Conservation (phyloP, 2,888 invertebrate genomes). For the Hyppa rectilinea region DNA sequence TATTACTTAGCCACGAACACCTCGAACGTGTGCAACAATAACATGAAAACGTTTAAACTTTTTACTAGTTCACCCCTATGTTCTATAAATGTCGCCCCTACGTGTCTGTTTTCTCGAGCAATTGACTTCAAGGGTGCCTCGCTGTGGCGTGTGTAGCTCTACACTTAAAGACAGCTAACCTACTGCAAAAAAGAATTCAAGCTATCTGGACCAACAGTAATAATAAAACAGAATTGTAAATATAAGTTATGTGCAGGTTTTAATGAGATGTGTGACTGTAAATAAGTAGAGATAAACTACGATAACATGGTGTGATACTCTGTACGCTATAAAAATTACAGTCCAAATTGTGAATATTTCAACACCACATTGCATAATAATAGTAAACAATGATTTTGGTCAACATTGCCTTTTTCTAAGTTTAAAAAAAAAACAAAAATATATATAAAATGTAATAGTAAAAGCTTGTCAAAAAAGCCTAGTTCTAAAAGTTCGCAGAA, state of each 20-base stretch:
- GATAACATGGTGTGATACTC: too few relatives aligned
- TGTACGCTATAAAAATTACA: too few relatives aligned
- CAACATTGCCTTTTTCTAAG: not conserved
- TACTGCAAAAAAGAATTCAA: slow-evolving; percentile 2
- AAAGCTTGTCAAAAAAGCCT: slow-evolving; percentile 3
- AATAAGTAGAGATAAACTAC: too few relatives aligned
- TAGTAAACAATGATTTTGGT: too few relatives aligned
- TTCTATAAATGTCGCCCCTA: slow-evolving; percentile 72
- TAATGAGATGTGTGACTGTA: too few relatives aligned
- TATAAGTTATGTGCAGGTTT: too few relatives aligned
- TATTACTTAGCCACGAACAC: not conserved
- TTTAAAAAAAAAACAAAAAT: not conserved
- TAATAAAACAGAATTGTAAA: not conserved
- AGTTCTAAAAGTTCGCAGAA: slow-evolving; percentile 17
- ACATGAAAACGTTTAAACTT: slow-evolving; percentile 31
- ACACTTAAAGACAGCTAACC: slow-evolving; percentile 6
- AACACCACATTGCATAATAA: too few relatives aligned
- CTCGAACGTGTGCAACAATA: slow-evolving; percentile 5
- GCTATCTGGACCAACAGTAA: not conserved
- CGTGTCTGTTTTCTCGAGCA: slow-evolving; percentile 57
- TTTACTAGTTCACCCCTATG: slow-evolving; percentile 58
- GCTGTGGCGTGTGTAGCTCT: slow-evolving; percentile 26
- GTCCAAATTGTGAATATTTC: too few relatives aligned
- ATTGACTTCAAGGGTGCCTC: slow-evolving; percentile 52
- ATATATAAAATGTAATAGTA: not conserved